Base-by-base conservation (phyloP, 2,797 vertebrate genomes). In the Neopelma chrysocephalum region DNA sequence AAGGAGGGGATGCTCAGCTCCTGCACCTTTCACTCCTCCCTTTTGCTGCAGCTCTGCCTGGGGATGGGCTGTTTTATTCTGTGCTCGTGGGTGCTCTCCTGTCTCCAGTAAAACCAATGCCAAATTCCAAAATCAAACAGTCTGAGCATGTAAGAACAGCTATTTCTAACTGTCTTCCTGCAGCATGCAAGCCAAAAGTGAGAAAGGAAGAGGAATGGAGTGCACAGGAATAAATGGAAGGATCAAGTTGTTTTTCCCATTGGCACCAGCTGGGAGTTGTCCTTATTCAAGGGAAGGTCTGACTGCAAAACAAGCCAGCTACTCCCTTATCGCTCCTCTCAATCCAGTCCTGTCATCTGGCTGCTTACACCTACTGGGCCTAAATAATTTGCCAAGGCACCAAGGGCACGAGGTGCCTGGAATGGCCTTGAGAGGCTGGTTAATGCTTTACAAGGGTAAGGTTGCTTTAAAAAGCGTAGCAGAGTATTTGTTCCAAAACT, bases 61-160 rank as follows among this genome's bases (percentile, higher is more conserved):
- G 66, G 69, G 87, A 90, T 57, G 93, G 85, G 87, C 70, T 93
- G 91, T 51, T 96, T 93, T 76, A 82, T 93, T 87, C 91, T 50
- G 29, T 77, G 89, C 76, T 95, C 22, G 57, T 96, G 94, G 91
- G 90, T 90, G 95, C 95, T 96, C 81, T 93, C 94, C 90, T 80
- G 40, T 90, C 86, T 82, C 93, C 94, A 90, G 75, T 54, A 94
- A 94, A 96, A 93, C 88, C 90, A 94, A 26, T 77, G 93, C 94
- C 95, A 97, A 38, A 87, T 95, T 85, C 89, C 95, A 73, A 95
- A 96, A 96, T 96, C 94, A 96, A 97, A 96, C 96, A 96, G 94
- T 78, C 96, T 82, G 93, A 95, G 84, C 92, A 87, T 96, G 96
- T 95, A 94, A 91, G 94, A 96, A 96, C 94, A 97, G 92, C 93